Evolutionary conservation across 2,888 invertebrate genomes (phyloP), one percentile per base, ranked within the genome.

Genomic region (Hirtodrosophila trivittata): DNA sequence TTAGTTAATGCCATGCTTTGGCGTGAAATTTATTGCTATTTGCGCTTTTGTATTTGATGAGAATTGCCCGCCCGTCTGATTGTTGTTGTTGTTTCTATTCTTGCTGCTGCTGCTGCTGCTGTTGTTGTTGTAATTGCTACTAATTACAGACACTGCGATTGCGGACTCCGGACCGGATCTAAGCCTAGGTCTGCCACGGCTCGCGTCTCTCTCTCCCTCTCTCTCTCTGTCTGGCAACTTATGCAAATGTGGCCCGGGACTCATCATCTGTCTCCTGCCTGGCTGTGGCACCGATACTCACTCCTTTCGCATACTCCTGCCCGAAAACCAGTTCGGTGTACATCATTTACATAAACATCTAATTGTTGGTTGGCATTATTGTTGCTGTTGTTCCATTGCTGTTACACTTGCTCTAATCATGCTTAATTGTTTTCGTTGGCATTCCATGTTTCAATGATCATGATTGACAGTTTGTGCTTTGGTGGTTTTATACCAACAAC

Each of bases 261-360:
- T 77, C 42, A 72, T 70, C 73, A 70, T 55, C 57, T 64, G 52
- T 71, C 57, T 50, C 14, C 39, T 54, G 74, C 52, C 60, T 51
- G 60, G 42, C 50, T 49, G 41, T 57, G 55, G 42, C 13, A 47
- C 14, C 30, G 52, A 28, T 42, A 14, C 54, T 52, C 51, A 74
- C 63, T 67, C 68, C 62, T 67, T 67, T 58, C n/a, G 8, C 1
- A 9, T 1, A 1, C 30, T 33, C 7, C 13, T 9, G n/a, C 9
- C 10, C 12, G n/a, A 14, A 13, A 50, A 18, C 37, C 25, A 41
- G 43, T 46, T 51, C 33, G 35, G 56, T 78, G 63, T 77, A 62
- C 68, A 82, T 85, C 75, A 85, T 80, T 80, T 80, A 75, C 78
- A 80, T 80, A 80, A 80, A 85, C 78, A 80, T 85, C 78, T 85